phyloP scores from a whole-genome alignment of 1,140 invertebrate genomes.

The Drosophila seguyi region DNA sequence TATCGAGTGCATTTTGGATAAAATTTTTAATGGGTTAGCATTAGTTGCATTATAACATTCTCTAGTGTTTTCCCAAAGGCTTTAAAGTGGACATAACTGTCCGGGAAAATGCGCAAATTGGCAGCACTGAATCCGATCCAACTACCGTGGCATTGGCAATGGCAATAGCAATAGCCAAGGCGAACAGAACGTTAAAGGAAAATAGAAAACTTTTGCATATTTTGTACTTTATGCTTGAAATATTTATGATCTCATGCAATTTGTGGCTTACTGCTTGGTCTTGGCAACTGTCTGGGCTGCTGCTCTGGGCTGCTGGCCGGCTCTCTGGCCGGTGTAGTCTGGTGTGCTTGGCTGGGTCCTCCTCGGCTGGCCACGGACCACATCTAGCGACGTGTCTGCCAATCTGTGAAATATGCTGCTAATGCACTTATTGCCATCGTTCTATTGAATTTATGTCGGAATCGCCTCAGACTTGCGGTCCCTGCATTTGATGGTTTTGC shows the following conservation, averaged over 20 bases:
- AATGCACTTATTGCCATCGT: constrained; percentile 80
- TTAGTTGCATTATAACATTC: background rate
- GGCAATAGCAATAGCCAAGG: constrained; percentile 50
- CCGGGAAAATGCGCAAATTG: constrained; percentile 14
- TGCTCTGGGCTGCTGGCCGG: constrained; percentile 12
- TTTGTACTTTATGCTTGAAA: constrained; percentile 84
- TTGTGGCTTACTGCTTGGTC: constrained; percentile 82
- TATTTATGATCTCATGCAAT: constrained; percentile 84
- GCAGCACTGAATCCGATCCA: constrained; percentile 12
- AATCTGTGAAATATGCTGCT: constrained; percentile 84
- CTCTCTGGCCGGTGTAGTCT: constrained; percentile 6
- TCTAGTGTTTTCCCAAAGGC: too few relatives aligned
- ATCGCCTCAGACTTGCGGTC: constrained; percentile 60
- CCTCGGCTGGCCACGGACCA: constrained; percentile 41
- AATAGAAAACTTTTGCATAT: constrained; percentile 81
- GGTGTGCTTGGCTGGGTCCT: constrained; percentile 21
- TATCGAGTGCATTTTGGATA: too few relatives aligned
- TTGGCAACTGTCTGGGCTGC: constrained; percentile 57
- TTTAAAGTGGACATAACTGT: background rate
- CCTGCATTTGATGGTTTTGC: constrained; percentile 44
- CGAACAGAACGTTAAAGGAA: constrained; percentile 46
- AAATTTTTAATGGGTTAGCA: background rate
- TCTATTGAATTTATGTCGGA: constrained; percentile 80
- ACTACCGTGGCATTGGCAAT: constrained; percentile 37
- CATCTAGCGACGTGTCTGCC: constrained; percentile 77